Base-by-base conservation (phyloP, 2,113 vertebrate species). In the Nerophis ophidion region DNA sequence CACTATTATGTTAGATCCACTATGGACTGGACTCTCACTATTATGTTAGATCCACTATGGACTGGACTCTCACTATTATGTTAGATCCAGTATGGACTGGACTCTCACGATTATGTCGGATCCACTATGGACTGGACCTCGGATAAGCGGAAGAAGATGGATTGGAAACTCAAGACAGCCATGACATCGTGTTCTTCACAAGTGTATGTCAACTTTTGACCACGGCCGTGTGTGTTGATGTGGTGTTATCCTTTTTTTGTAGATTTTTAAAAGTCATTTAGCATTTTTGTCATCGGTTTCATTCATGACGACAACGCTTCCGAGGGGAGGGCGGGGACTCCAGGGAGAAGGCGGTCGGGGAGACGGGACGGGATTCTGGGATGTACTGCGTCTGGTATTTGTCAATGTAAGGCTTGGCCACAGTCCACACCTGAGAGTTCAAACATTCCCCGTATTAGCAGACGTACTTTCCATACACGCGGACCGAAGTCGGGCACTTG, bases 271-370 rank as follows among this genome's bases (percentile, higher is more conserved):
- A 44, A 11, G 42, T 59, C 11, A 47, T 46, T 65, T 0, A 57
- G 60, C 33, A 54, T 8, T 6, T 10, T 36, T 51, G 19, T 52
- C 11, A 10, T 53, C 19, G 10, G 19, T 61, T 61, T 88, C 83
- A 91, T 59, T 92, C 91, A 3, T 71, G 84, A 34, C 90, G 86
- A 51, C 86, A 61, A 5, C 90, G 88, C 61, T 81, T 90, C 82
- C 80, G 71, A 9, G 78, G 88, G 3, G 91, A 90, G 4, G 79
- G 72, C 17, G 93, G 88, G 0, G 72, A 74, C 11, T 93, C 90
- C 80, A 98, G 84, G 44, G 93, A 94, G 72, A 98, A 99, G 66
- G 96, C 94, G 0, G 97, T 99, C 4, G 97, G 97, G 61, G 96
- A 98, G 75, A 80, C 35, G 1, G 97, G 95, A 0, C 91, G 87